Base-by-base conservation (phyloP, 2,888 invertebrate genomes). In the Reticulitermes lucifugus region DNA sequence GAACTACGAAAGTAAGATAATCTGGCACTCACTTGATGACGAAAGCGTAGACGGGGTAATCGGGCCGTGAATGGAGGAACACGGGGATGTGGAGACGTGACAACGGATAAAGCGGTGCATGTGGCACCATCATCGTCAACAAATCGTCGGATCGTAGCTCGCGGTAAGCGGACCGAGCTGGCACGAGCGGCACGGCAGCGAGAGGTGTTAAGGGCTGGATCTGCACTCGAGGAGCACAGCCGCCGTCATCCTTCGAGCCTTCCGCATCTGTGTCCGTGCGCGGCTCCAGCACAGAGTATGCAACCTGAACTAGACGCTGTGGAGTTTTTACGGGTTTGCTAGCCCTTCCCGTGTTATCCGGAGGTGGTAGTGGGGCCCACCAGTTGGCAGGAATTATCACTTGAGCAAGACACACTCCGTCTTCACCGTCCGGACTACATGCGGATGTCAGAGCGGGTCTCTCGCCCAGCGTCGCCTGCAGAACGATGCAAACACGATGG, bases 351-450 rank as follows among this genome's bases (percentile, higher is more conserved):
- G 94, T 93, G 65, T 93, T 94, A 86, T 93, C 93, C 70, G 88
- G 87, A 0, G 94, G 92, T 7, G 94, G 94, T 85, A 95, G 90
- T 0, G 96, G 94, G 35, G 95, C 94, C 98, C 98, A 98, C 98
- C 98, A 98, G 84, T 95, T 94, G 18, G 97, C 95, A 0, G 98
- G 98, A 65, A 98, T 94, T 1, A 96, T 96, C 85, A 97, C 92
- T 90, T 97, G 96, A 0, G 97, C 97, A 84, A 98, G 93, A 90
- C 98, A 98, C 0, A 98, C 98, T 0, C 98, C 97, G 90, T 98
- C 97, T 89, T 97, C 96, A 21, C 97, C 96, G 90, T 97, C 97
- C 2, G 98, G 98, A 89, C 97, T 97, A 91, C 98, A 98, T n/a
- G 97, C 96, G 0, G 98, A 96, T 83, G 96, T 96, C 87, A 98